Evolutionary conservation across 2,888 invertebrate genomes (phyloP), one percentile per base, ranked within the genome.

Genomic region (Pyrrhosoma nymphula): DNA sequence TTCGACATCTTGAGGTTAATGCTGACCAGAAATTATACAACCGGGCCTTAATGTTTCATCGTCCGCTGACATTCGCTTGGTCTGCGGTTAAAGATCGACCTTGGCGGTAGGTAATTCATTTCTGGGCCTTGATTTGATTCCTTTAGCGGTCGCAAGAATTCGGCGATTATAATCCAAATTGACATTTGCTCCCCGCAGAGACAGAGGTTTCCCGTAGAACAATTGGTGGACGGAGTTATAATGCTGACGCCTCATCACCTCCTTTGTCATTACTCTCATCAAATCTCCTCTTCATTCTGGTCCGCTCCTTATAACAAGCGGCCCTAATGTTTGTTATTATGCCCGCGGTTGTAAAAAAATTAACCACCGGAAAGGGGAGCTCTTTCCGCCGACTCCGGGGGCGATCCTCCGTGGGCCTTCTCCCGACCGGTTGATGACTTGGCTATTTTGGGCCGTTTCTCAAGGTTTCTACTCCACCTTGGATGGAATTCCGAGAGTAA

Each of bases 401-500:
- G n/a, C 26, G 69, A 69, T 69, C 26, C 82, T 35, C 26, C 82
- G 26, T 18, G 82, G 26, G 63, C 47, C 35, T 63, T 91, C 60
- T 30, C n/a, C 56, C 63, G 56, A 39, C 39, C 26, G 63, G 91
- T 69, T 91, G 39, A 63, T 91, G 63, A 63, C 91, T 56, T 39
- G 91, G 26, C 89, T 91, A 63, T 63, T 91, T 91, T 60, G 39
- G 60, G 39, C 10, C 63, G 91, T 91, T 60, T 35, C 63, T 91
- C 91, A 91, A 91, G 91, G 91, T 63, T 69, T 16, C 35, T 63
- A 39, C 63, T 1, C 91, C 63, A 63, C 91, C 91, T 91, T 91
- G 63, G 63, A 91, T 35, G 91, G 91, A 91, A 91, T 91, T 35
- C 63, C 39, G 39, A 20, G 12, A 91, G 14, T 35, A 39, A 91